phyloP scores from a whole-genome alignment of 2,888 invertebrate species.

The Drosophila birchii region DNA sequence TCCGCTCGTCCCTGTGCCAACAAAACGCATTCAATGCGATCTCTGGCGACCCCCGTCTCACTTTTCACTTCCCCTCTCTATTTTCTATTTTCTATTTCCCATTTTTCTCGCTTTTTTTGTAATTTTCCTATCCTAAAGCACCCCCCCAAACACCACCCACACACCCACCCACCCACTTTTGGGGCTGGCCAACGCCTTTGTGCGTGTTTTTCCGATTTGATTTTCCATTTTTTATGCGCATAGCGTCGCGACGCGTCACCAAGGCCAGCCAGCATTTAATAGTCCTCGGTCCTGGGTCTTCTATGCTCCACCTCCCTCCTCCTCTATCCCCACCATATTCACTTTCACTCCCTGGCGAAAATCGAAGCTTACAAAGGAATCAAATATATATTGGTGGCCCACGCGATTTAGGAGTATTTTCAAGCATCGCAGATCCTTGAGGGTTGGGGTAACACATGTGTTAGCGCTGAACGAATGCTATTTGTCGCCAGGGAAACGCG shows the following conservation, averaged over 20 bases:
- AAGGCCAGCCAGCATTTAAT: conserved; percentile 67
- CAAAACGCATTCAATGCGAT: conserved; percentile 43
- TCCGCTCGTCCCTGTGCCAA: conserved; percentile 15
- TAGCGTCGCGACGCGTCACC: conserved; percentile 54
- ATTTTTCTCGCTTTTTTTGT: conserved; percentile 20
- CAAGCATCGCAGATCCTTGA: conserved; percentile 21
- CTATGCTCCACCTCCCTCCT: neutral
- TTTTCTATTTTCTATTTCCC: conserved; percentile 5
- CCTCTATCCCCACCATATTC: neutral
- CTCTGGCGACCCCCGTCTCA: conserved; percentile 12
- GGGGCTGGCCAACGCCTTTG: conserved; percentile 55
- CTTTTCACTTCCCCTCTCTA: neutral
- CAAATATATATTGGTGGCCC: conserved; percentile 4
- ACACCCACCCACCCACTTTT: neutral
- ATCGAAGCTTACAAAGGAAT: conserved; percentile 21
- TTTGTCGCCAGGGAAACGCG: conserved; percentile 9
- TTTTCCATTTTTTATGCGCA: conserved; percentile 69
- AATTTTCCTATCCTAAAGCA: neutral
- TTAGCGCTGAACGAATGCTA: conserved; percentile 11
- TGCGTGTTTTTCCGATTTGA: conserved; percentile 70
- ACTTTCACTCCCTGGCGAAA: conserved; percentile 28
- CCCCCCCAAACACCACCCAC: neutral
- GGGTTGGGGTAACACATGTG: neutral
- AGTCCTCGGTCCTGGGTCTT: conserved; percentile 32
- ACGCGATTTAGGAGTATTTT: conserved; percentile 24